Percentiles rank a stretch among this genome's conserved stretches.
These are phyloP conservation scores for Dinomys branickii DNA, from an alignment of 2,113 vertebrate species.

Conservation along the genomic window DNA sequence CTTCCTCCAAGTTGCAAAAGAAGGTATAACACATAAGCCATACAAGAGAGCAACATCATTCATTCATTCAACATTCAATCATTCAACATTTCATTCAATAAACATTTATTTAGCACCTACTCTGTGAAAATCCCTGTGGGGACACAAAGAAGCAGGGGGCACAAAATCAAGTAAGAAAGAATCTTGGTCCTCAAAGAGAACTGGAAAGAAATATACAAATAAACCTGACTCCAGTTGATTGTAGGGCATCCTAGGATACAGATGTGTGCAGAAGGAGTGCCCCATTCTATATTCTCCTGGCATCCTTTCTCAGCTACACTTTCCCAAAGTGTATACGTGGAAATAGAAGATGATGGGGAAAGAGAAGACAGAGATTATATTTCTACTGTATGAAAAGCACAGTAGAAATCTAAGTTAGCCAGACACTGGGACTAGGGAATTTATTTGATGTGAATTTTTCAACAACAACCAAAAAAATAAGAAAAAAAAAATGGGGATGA, in stretches of 20 bases:
- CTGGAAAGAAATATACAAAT: not conserved
- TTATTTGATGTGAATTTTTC: not conserved
- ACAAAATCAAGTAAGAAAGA: constrained; percentile 26
- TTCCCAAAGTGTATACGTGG: not conserved
- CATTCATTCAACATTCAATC: not conserved
- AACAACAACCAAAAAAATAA: too few relatives aligned
- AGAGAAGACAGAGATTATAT: not conserved
- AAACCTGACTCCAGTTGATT: not conserved
- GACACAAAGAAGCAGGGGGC: not conserved
- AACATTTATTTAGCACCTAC: constrained; percentile 23
- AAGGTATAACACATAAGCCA: not conserved
- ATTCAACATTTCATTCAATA: not conserved
- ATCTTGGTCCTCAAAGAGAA: not conserved
- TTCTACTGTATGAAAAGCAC: not conserved
- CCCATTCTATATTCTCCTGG: not conserved
- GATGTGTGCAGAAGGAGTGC: not conserved
- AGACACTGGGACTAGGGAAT: constrained; percentile 38
- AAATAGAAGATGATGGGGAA: not conserved
- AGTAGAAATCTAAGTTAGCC: not conserved
- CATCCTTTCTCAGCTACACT: not conserved
- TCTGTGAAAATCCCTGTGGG: constrained; percentile 1
- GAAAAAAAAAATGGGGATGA: not conserved
- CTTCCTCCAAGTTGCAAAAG: constrained; percentile 44
- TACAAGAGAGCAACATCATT: not conserved
- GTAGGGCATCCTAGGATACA: not conserved